phyloP scores from a whole-genome alignment of 1,140 invertebrate species.

The Drosophila biarmipes region DNA sequence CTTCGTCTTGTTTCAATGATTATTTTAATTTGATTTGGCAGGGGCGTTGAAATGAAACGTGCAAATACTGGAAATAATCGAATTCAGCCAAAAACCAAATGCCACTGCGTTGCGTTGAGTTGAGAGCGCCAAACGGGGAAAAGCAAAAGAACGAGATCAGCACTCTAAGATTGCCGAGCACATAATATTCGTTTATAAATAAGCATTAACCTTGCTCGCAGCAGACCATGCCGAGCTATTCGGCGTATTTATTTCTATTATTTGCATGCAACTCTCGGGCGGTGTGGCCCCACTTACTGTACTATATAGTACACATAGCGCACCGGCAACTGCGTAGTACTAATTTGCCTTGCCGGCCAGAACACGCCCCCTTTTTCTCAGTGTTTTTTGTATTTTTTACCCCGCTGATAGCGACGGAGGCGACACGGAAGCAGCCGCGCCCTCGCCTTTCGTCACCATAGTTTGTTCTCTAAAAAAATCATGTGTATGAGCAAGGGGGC shows the following conservation, averaged over 20 bases:
- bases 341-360: slow-evolving; percentile 6
- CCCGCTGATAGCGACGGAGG: slow-evolving; percentile 25
- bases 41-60: slow-evolving; percentile 32
- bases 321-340: slow-evolving; percentile 43
- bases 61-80: slow-evolving; percentile 42
- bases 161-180: slow-evolving; percentile 36
- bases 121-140: slow-evolving; percentile 3
- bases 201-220: slow-evolving; percentile 68
- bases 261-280: slow-evolving; percentile 51
- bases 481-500: slow-evolving; percentile 2
- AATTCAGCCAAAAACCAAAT: slow-evolving; percentile 10
- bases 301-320: slow-evolving; percentile 20
- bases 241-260: slow-evolving; percentile 45
- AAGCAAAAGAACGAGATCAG: slow-evolving; percentile 30
- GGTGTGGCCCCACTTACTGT: slow-evolving; percentile 22
- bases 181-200: slow-evolving; percentile 76
- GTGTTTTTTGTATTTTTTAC: slow-evolving; percentile 6
- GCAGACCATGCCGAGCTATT: slow-evolving; percentile 33
- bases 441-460: slow-evolving; percentile 31
- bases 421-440: slow-evolving; percentile 71
- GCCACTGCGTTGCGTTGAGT: slow-evolving; percentile 3
- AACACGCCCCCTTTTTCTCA: slow-evolving; percentile 47
- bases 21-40: slow-evolving; percentile 20
- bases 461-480: slow-evolving; percentile 12
- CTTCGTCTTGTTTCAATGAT: neutral